These are phyloP conservation scores for Turritopsis rubra DNA, from an alignment of 30 jellyfish, hydroid and myxozoan species.

Conservation along the genomic window DNA sequence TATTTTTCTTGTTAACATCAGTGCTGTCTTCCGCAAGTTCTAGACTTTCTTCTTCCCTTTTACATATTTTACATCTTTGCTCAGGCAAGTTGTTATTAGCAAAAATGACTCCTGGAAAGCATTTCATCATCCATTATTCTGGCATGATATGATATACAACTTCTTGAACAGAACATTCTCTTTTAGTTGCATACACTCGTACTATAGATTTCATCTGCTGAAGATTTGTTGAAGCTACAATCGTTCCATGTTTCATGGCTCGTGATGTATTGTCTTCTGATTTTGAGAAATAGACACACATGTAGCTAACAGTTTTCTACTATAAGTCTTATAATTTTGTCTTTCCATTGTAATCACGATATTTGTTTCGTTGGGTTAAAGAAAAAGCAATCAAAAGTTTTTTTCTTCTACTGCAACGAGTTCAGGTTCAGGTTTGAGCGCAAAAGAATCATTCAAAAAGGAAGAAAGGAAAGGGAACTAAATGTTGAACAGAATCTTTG, in stretches of 20 bases:
- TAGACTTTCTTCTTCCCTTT: not conserved
- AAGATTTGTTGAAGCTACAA: not conserved
- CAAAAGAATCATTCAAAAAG: too few species aligned
- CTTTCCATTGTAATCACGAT: too few species aligned
- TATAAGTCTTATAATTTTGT: too few species aligned
- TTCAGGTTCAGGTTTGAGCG: too few species aligned
- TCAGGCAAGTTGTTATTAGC: not conserved
- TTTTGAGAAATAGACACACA: not conserved
- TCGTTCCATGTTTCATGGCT: not conserved
- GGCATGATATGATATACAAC: not conserved
- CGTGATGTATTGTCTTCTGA: not conserved
- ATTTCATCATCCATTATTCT: not conserved
- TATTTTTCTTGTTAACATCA: not conserved
- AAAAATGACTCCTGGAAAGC: not conserved
- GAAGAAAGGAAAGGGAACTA: too few species aligned
- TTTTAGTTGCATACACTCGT: not conserved
- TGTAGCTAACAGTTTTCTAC: not conserved
- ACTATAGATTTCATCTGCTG: constrained; percentile 1
- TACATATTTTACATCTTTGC: not conserved
- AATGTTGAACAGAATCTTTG: too few species aligned
- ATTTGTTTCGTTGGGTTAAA: too few species aligned
- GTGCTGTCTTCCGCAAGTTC: not conserved
- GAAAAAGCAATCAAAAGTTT: too few species aligned
- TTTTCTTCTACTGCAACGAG: too few species aligned
- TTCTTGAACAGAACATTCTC: not conserved